Evolutionary conservation across 2,797 vertebrate genomes (phyloP), one percentile per base, ranked within the genome.

Genomic region (Parambassis ranga): DNA sequence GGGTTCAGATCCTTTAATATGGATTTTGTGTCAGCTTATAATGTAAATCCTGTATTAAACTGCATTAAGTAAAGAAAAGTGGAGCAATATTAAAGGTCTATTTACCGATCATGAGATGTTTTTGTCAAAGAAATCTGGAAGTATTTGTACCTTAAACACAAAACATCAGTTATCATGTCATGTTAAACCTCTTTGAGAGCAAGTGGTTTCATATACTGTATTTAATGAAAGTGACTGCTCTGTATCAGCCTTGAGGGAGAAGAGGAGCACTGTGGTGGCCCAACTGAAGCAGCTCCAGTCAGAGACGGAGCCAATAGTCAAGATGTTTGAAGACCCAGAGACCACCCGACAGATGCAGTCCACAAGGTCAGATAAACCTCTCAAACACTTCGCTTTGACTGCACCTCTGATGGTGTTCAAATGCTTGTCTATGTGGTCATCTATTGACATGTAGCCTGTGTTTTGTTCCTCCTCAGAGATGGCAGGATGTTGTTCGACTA

Each of bases 321-420:
- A 98, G 88, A 97, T 98, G 94, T 98, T 97, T 76, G 96, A 98
- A 78, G 96, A 98, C 85, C 94, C 94, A 6, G 97, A 98, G 87
- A 98, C 96, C 14, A 96, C 95, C 1, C 91, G 94, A 37, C 96
- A 98, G 87, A 97, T 98, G 96, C 96, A 98, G 71, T 89, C 85
- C 26, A 87, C 85, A 0, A 79, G 84, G 82, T 85, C 9, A 31
- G 11, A 46, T n/a, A 31, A n/a, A 46, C 46, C 11, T 30, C 28
- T 46, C 43, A 19, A 4, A 46, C 46, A 26, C 27, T 4, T 28
- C 46, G 43, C 5, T 9, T 26, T 24, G 23, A 7, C n/a, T 26
- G 22, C 22, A 19, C 42, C 26, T 44, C 42, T 28, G 42, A 44
- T 30, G 10, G 7, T 10, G 28, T 44, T 30, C n/a, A n/a, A n/a